These are phyloP conservation scores for Diplazon laetatorius DNA, from an alignment of 2,888 invertebrate genomes.

Conservation along the genomic window DNA sequence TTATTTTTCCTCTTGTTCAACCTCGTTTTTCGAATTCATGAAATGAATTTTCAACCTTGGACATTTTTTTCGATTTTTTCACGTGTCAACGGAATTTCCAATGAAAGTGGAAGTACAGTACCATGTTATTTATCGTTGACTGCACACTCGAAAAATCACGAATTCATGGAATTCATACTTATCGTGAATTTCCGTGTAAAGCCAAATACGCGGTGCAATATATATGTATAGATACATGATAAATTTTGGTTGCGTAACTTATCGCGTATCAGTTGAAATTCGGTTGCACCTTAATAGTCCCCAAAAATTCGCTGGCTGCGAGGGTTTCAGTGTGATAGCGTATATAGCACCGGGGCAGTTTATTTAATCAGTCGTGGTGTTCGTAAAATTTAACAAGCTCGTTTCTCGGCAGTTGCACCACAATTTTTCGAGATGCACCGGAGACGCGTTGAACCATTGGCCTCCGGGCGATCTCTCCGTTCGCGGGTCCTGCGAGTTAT, in stretches of 20 bases:
- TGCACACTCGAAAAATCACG: neutral
- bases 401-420: neutral
- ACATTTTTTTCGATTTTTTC: neutral
- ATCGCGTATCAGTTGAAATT: constrained; percentile 13
- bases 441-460: constrained; percentile 36
- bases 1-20: neutral
- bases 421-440: constrained; percentile 37
- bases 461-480: constrained; percentile 9
- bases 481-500: constrained; percentile 49
- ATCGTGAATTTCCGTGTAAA: neutral
- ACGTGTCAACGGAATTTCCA: neutral
- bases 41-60: neutral
- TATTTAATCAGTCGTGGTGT: constrained; percentile 47
- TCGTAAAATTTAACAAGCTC: constrained; percentile 46
- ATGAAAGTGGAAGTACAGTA: neutral
- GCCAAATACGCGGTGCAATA: neutral
- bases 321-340: neutral
- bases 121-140: constrained; percentile 10
- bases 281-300: neutral
- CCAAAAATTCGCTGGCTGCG: neutral
- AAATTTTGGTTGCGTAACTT: constrained; percentile 4
- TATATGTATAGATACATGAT: too few relatives aligned
- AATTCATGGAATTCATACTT: constrained; percentile 1
- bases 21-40: neutral
- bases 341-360: constrained; percentile 46